Evolutionary conservation across 2,888 invertebrate genomes (phyloP), one percentile per base, ranked within the genome.

Genomic region (Syritta pipiens): DNA sequence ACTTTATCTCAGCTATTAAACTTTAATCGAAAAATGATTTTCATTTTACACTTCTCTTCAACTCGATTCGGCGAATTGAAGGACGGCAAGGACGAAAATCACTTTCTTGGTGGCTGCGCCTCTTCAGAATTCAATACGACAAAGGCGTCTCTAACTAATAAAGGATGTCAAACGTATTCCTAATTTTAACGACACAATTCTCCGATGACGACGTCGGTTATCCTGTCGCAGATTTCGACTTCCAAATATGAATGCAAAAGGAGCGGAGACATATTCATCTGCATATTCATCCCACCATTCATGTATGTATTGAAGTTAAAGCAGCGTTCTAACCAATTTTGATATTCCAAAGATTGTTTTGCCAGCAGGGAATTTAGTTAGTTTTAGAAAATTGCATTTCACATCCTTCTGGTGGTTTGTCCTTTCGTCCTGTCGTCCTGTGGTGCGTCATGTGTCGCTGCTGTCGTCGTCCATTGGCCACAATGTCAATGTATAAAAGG

Each of bases 301-400:
- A 67, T 12, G 7, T 17, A 35, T 14, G 9, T 10, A 35, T 10
- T 10, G 3, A 10, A 14, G 9, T 17, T 37, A 17, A 14, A 12
- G 17, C 14, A 48, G 7, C 20, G 24, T 12, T 12, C 22, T 6
- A 30, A 49, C 22, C 22, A 28, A 68, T 57, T 67, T 68, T 30
- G 46, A 48, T 67, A 48, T 48, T 67, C 30, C 20, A 7, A 40
- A 68, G 57, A 48, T 57, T 68, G 59, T 49, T 42, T 68, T 49
- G 42, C 59, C 68, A 59, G 19, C 68, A 35, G 68, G 68, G 68
- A 68, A 59, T 68, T 68, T 19, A 59, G 40, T 68, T 68, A 59
- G 59, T 59, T 59, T 42, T 68, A 32, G 49, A 59, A 59, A 59
- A 59, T 68, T 59, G 49, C 40, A 68, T 68, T 49, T 57, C 48